Evolutionary conservation across 2,888 invertebrate species (phyloP).

Genomic region (Pseudeuparius sepicola): DNA sequence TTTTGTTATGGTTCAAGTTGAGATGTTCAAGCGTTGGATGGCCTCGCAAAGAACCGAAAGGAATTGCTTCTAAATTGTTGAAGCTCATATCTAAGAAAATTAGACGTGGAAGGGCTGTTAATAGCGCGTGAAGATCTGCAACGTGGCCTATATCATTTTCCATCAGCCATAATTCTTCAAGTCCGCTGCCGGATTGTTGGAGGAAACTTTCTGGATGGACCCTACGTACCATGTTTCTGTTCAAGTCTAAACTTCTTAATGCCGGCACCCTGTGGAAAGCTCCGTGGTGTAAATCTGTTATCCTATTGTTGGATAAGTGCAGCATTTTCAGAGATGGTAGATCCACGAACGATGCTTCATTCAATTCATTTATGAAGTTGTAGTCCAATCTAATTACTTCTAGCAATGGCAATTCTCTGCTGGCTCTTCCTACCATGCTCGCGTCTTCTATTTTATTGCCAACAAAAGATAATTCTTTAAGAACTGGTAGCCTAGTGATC

Average conservation of each 20-base stretch:
- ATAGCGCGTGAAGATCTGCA: conserved; percentile 60
- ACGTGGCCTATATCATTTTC: conserved; percentile 69
- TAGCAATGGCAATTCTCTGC: conserved; percentile 64
- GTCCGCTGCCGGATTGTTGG: conserved; percentile 59
- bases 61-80: conserved; percentile 67
- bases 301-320: conserved; percentile 60
- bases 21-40: conserved; percentile 72
- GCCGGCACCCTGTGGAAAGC: conserved; percentile 72
- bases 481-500: conserved; percentile 57
- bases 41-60: conserved; percentile 67
- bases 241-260: conserved; percentile 62
- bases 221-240: conserved; percentile 63
- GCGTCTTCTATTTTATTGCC: conserved; percentile 69
- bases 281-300: conserved; percentile 66
- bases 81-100: conserved; percentile 70
- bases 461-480: conserved; percentile 59
- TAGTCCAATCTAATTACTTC: conserved; percentile 57
- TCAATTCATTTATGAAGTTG: conserved; percentile 60
- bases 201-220: conserved; percentile 76
- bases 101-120: conserved; percentile 68
- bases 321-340: conserved; percentile 58
- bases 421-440: conserved; percentile 69
- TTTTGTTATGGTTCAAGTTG: conserved; percentile 69
- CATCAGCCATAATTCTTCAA: conserved; percentile 68
- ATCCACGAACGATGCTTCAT: conserved; percentile 72